Conservation (phyloP, 2,113 vertebrate genomes). For the Sinocyclocheilus grahami region DNA sequence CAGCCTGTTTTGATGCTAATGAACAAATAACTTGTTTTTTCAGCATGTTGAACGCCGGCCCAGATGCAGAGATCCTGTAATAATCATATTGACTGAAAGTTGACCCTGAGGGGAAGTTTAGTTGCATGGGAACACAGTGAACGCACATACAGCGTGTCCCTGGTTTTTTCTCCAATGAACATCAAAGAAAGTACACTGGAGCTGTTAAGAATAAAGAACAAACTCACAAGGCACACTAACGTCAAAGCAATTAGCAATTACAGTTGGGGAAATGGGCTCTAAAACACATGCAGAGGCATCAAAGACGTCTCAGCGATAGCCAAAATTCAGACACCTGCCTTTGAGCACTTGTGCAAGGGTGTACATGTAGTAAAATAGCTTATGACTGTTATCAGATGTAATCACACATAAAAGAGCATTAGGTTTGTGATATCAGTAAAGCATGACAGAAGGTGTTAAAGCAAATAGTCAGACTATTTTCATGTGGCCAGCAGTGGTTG, state of each 20-base stretch:
- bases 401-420: constrained; percentile 23
- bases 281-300: not conserved
- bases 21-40: not conserved
- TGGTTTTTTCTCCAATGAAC: constrained; percentile 52
- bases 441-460: not conserved
- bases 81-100: constrained; percentile 42
- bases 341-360: constrained; percentile 7
- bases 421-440: not conserved
- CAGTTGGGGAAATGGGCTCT: not conserved
- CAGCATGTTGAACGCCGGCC: not conserved
- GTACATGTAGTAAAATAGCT: constrained; percentile 37
- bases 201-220: constrained; percentile 5
- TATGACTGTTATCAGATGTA: constrained; percentile 48
- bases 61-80: constrained; percentile 1
- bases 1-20: not conserved
- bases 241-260: constrained; percentile 15
- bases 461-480: not conserved
- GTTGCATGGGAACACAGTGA: constrained; percentile 57
- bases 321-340: constrained; percentile 5
- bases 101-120: constrained; percentile 44
- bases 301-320: not conserved
- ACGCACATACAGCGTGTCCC: constrained; percentile 42
- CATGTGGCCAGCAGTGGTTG: constrained; percentile 9
- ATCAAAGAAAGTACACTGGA: not conserved
- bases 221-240: not conserved